phyloP scores from a whole-genome alignment of 2,797 vertebrate species.

The Botia kubotai region DNA sequence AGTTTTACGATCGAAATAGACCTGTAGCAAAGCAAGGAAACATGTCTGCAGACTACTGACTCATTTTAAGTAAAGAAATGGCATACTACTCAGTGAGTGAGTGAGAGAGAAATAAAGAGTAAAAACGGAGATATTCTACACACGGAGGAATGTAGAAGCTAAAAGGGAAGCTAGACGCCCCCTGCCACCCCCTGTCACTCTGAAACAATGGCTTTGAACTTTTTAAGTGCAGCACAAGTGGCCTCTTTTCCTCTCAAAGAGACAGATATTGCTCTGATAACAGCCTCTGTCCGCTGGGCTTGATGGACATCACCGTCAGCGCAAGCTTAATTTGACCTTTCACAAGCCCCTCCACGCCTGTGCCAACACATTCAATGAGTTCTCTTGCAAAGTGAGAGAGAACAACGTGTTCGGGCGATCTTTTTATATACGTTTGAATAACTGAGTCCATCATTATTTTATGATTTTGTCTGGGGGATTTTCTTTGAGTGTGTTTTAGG shows the following conservation, averaged over 20 bases:
- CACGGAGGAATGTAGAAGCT: conserved; percentile 48
- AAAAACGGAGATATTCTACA: conserved; percentile 53
- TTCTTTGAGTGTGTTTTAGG: no score
- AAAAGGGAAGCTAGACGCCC: conserved; percentile 56
- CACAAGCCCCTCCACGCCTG: conserved; percentile 50
- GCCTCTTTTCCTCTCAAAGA: conserved; percentile 63
- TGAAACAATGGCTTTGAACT: conserved; percentile 66
- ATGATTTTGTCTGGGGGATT: not conserved
- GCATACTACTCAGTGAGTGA: conserved; percentile 25
- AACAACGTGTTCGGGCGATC: not conserved
- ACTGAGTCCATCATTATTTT: not conserved
- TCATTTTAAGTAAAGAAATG: conserved; percentile 50
- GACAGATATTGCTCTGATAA: conserved; percentile 67
- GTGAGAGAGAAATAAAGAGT: conserved; percentile 18
- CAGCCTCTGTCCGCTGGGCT: conserved; percentile 59
- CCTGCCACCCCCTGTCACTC: conserved; percentile 60
- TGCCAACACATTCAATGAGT: conserved; percentile 43
- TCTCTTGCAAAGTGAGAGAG: conserved; percentile 23
- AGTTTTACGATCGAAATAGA: conserved; percentile 9
- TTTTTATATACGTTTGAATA: not conserved
- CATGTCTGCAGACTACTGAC: conserved; percentile 18
- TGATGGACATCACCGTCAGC: conserved; percentile 62
- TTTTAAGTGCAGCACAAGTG: conserved; percentile 65
- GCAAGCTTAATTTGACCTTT: conserved; percentile 63
- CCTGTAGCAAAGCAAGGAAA: conserved; percentile 1